Evolutionary conservation across 2,888 invertebrate genomes (phyloP), one percentile per base, ranked within the genome.

Genomic region (Cetonia aurata): DNA sequence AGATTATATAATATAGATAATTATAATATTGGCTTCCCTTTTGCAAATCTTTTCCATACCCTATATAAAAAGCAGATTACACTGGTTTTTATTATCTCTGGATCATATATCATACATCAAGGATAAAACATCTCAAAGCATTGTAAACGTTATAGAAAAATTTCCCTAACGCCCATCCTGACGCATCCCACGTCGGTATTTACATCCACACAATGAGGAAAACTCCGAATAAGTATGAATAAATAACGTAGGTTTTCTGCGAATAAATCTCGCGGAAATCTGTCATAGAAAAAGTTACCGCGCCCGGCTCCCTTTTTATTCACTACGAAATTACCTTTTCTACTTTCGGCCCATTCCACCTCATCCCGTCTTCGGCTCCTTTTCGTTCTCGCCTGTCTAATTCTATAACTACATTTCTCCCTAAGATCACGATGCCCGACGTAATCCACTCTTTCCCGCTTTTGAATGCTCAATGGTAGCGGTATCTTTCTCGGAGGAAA

Each of bases 371-470:
- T 48, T 25, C 25, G 25, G 25, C 37, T 48, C 17, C 48, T 42
- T 31, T 41, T 17, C 56, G 6, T 56, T 65, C 50, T 67, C 56
- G 67, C 67, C 67, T 67, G 67, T 67, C 67, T 67, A 67, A 56
- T 67, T 67, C 67, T 67, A 56, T 67, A 67, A 67, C 67, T 67
- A 67, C 67, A 67, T 67, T 67, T 56, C 67, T 56, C 55, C 56
- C 67, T 53, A 56, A 67, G 55, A 67, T 67, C 67, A 56, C 56
- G 67, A 44, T 55, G 67, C 52, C 31, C 56, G 12, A 13, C 33
- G 55, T 67, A 67, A 67, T 67, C 67, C 67, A 67, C 67, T 67
- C 56, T 56, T 67, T 56, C 62, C 48, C 62, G 62, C 62, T 62
- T 62, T 48, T 62, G 62, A 62, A 62, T 62, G 62, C 62, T 50